Evolutionary conservation across 2,797 vertebrate species (phyloP).

Genomic region (Crenichthys baileyi): DNA sequence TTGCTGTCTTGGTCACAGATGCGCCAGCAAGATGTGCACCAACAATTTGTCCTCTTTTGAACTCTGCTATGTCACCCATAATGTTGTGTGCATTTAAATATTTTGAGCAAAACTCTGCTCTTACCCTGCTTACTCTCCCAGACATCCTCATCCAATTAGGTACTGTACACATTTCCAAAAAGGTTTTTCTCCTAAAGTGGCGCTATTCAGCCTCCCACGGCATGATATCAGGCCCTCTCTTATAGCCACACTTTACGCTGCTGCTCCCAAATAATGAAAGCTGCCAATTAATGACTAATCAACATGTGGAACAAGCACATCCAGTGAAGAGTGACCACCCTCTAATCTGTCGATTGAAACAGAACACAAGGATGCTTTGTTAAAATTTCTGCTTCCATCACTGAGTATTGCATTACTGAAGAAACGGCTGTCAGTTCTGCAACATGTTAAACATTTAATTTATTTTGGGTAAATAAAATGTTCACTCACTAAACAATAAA

Average conservation of each 20-base stretch:
- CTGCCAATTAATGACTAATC: conserved; percentile 82
- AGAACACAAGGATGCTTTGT: conserved; percentile 77
- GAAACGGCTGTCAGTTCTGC: conserved; percentile 32
- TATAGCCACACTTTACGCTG: conserved; percentile 78
- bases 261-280: conserved; percentile 80
- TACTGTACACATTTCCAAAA: conserved; percentile 78
- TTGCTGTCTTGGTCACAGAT: too few species aligned
- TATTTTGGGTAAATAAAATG: not conserved
- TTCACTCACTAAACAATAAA: not conserved
- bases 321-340: conserved; percentile 76
- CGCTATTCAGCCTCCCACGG: conserved; percentile 77
- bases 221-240: conserved; percentile 79
- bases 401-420: conserved; percentile 45
- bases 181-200: conserved; percentile 75
- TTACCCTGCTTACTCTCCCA: too few species aligned
- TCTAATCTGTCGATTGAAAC: conserved; percentile 78
- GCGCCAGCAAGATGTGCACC: too few species aligned
- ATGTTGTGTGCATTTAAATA: too few species aligned
- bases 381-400: conserved; percentile 38
- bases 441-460: not conserved
- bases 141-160: conserved; percentile 84
- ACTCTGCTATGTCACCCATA: too few species aligned
- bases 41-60: too few species aligned
- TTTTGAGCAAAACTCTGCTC: too few species aligned
- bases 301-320: conserved; percentile 79